phyloP scores from a whole-genome alignment of 2,888 invertebrate genomes.

The Tryphoninae sp. region DNA sequence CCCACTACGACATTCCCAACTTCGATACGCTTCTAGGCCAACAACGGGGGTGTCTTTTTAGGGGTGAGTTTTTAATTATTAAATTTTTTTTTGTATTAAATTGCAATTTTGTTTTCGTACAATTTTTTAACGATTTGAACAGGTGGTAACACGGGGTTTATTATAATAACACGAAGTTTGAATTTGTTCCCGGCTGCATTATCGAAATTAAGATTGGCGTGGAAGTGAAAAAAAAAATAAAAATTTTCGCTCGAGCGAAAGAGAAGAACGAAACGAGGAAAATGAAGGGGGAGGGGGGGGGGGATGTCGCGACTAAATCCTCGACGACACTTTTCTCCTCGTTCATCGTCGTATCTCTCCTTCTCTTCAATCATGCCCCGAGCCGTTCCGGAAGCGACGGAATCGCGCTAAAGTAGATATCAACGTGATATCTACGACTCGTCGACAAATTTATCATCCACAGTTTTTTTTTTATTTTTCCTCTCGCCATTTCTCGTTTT shows the following conservation, averaged over 20 bases:
- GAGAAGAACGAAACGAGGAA: neutral
- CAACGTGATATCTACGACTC: conserved; percentile 12
- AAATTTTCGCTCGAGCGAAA: neutral
- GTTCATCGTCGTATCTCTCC: conserved; percentile 1
- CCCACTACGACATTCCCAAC: no score
- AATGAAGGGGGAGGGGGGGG: neutral
- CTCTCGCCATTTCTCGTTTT: neutral
- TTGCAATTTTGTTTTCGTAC: neutral
- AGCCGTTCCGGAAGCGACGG: conserved; percentile 12
- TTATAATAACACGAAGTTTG: conserved; percentile 19
- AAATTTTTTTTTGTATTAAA: no score
- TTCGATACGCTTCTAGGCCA: no score
- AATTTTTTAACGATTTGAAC: neutral
- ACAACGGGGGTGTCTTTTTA: no score
- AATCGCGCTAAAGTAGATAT: conserved; percentile 16
- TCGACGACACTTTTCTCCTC: conserved; percentile 7
- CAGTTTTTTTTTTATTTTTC: conserved; percentile 7
- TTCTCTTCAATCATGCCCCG: conserved; percentile 30
- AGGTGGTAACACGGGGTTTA: neutral
- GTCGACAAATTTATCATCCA: conserved; percentile 11
- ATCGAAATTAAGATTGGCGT: conserved; percentile 33
- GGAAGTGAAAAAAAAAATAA: conserved; percentile 10
- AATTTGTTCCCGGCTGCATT: conserved; percentile 35
- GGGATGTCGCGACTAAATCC: conserved; percentile 3
- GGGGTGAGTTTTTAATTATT: no score